These are phyloP conservation scores for Styela clava DNA, from an alignment of 23 tunicate genomes.

Conservation along the genomic window DNA sequence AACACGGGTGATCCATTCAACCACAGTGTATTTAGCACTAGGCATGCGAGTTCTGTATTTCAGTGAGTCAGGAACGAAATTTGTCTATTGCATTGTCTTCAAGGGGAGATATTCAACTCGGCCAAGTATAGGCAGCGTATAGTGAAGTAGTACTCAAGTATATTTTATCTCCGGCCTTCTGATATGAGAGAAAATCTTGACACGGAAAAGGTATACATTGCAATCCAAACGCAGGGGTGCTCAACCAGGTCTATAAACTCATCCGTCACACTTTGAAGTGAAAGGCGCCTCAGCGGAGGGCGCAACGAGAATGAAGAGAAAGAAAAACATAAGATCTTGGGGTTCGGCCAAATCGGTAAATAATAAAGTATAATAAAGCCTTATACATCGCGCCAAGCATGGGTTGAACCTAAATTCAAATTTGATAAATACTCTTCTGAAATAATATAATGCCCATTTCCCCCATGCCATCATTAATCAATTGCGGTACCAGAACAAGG, in stretches of 20 bases:
- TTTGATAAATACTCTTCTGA: background rate
- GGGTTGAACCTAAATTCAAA: background rate
- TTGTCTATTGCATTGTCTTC: too few relatives aligned
- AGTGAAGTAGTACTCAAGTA: too few relatives aligned
- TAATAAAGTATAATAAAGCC: too few relatives aligned
- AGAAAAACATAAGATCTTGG: background rate
- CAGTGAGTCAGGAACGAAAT: too few relatives aligned
- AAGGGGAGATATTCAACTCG: too few relatives aligned
- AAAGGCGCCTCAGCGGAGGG: background rate
- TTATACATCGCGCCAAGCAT: too few relatives aligned
- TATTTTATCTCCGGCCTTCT: too few relatives aligned
- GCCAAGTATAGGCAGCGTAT: too few relatives aligned
- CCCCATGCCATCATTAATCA: background rate
- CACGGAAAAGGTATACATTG: background rate
- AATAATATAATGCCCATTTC: background rate
- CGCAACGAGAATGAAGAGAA: background rate
- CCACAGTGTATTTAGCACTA: background rate
- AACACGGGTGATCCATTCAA: background rate
- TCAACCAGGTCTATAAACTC: background rate
- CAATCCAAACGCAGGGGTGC: background rate
- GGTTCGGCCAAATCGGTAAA: too few relatives aligned
- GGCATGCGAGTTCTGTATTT: too few relatives aligned
- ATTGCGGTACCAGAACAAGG: background rate
- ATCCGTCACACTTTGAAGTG: background rate
- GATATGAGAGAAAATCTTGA: background rate